Evolutionary conservation across 2,797 vertebrate species (phyloP).

Genomic region (Thripadectes ignobilis): DNA sequence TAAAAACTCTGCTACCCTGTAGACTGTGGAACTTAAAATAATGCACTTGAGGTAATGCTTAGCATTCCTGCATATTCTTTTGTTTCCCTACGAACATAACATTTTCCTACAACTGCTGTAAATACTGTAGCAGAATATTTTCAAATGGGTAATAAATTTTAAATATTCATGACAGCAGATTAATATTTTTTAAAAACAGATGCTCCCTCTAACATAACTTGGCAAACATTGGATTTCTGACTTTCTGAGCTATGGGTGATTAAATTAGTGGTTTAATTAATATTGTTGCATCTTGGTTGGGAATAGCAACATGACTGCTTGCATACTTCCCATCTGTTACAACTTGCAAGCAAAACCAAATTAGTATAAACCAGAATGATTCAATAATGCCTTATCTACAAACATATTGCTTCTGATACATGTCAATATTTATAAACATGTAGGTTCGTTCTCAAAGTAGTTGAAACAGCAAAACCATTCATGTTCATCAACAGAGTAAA

Average conservation of each 20-base stretch:
- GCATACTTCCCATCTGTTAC: neutral
- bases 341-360: neutral
- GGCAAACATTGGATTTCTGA: neutral
- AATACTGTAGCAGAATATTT: neutral
- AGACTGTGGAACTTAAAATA: neutral
- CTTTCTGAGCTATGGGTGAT: neutral
- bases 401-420: neutral
- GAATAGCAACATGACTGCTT: neutral
- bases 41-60: neutral
- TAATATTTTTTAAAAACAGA: neutral
- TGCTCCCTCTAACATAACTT: neutral
- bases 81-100: neutral
- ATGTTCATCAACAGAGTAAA: neutral
- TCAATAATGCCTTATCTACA: neutral
- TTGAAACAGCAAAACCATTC: neutral
- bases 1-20: neutral
- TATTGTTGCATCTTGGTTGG: neutral
- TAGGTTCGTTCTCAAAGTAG: neutral
- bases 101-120: neutral
- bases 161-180: neutral
- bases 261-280: neutral
- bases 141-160: neutral
- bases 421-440: neutral
- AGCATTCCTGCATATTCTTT: neutral
- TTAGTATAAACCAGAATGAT: neutral